Evolutionary conservation across 1,140 invertebrate genomes (phyloP).

Genomic region (Drosophila burlai): DNA sequence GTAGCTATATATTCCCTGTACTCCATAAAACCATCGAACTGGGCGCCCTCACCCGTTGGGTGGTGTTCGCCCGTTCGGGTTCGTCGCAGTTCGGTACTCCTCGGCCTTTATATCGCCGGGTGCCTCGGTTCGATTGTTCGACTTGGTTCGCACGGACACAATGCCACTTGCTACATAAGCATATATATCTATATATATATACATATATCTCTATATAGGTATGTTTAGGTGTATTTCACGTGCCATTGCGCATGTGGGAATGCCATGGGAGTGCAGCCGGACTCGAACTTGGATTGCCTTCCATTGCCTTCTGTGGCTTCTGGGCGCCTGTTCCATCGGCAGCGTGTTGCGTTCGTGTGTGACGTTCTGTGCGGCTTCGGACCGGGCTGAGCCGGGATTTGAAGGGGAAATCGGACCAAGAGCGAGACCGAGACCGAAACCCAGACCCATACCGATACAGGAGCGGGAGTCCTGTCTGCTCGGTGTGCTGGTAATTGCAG

Average conservation of each 20-base stretch:
- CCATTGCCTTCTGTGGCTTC: slow-evolving; percentile 7
- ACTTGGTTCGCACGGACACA: slow-evolving; percentile 62
- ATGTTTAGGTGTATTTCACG: slow-evolving; percentile 42
- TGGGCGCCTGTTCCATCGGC: slow-evolving; percentile 74
- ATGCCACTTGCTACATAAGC: slow-evolving; percentile 37
- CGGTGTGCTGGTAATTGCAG: slow-evolving; percentile 55
- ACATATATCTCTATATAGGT: background rate
- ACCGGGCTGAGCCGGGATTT: slow-evolving; percentile 19
- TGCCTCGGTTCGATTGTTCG: slow-evolving; percentile 53
- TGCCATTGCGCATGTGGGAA: slow-evolving; percentile 74
- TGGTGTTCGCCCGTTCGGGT: slow-evolving; percentile 18
- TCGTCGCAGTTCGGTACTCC: slow-evolving; percentile 42
- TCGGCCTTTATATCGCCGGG: slow-evolving; percentile 33
- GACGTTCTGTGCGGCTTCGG: slow-evolving; percentile 76
- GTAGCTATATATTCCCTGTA: background rate
- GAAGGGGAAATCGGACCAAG: background rate
- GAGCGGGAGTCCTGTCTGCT: slow-evolving; percentile 19
- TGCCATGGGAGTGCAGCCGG: slow-evolving; percentile 9
- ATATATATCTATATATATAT: background rate
- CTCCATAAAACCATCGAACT: slow-evolving; percentile 23
- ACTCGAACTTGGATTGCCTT: background rate
- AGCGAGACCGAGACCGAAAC: background rate
- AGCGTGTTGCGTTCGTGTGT: slow-evolving; percentile 84
- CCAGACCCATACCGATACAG: no score
- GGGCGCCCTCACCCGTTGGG: slow-evolving; percentile 22